These are phyloP conservation scores for Micropoecilia bifurca DNA, from an alignment of 2,797 vertebrate genomes.

Conservation along the genomic window DNA sequence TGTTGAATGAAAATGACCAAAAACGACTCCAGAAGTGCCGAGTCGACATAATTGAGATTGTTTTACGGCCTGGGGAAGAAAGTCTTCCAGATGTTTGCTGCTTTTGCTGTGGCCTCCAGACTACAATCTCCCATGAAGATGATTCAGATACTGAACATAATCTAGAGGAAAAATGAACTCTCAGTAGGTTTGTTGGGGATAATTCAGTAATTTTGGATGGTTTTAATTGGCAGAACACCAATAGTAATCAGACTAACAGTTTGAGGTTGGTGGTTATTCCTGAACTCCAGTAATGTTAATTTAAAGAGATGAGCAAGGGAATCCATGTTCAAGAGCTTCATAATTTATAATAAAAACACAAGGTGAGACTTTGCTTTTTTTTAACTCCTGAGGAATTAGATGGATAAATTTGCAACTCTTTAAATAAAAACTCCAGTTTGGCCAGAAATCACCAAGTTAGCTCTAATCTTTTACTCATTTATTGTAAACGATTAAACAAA, in stretches of 20 bases:
- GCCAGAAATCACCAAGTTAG: not conserved
- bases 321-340: not conserved
- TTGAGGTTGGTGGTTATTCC: conserved; percentile 31
- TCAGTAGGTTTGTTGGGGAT: not conserved
- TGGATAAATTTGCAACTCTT: not conserved
- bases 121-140: not conserved
- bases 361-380: not conserved
- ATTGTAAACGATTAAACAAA: not conserved
- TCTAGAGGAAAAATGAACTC: not conserved
- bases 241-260: not conserved
- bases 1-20: not conserved
- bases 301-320: conserved; percentile 7
- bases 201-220: not conserved
- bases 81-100: conserved; percentile 13
- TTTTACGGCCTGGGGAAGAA: not conserved
- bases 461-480: not conserved
- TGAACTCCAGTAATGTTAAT: conserved; percentile 18
- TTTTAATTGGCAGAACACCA: no score
- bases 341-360: not conserved
- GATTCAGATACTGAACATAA: not conserved
- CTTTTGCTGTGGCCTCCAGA: not conserved
- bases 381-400: not conserved
- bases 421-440: not conserved
- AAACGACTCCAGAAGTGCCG: not conserved
- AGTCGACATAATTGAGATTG: not conserved